Base-by-base conservation (phyloP, 1,140 invertebrate genomes). In the Drosophila varians region DNA sequence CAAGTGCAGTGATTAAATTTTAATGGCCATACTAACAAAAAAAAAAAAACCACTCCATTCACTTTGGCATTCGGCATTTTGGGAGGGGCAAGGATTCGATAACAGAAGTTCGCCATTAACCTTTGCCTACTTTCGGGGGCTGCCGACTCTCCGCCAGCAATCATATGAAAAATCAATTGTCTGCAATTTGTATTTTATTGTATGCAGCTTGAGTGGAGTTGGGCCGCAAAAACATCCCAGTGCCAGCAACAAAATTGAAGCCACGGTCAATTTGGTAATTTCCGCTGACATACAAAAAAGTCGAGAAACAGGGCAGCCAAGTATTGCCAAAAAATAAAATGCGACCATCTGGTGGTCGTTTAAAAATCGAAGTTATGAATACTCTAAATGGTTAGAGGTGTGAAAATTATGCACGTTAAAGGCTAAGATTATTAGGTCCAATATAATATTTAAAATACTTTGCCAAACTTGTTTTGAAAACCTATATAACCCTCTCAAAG, bases 81-180 rank as follows among this genome's bases (percentile, higher is more conserved):
- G 11, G 45, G 46, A 26, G 47, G 28, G 47, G 28, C 18, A 48
- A 47, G 23, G 28, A 36, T 12, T 14, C 16, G 9, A n/a, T n/a
- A 14, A 19, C 52, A 56, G 36, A 57, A 60, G 26, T 23, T 40
- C 12, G 53, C 58, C 73, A 84, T 86, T 77, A 84, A 86, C 82
- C 72, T 84, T 84, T 84, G 58, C 75, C 76, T 73, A 86, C 72
- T 73, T 80, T 75, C 58, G 42, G 31, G 49, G 12, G 31, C 34
- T 53, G 34, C 42, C 14, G 1, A 23, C 77, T 62, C 26, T n/a
- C 12, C 26, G 26, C 14, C 36, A 54, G 74, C 74, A 70, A 70
- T 76, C 84, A 84, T 72, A 89, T 77, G 73, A 61, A 87, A 89
- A 89, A 89, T 90, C 87, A 89, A 89, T 89, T 89, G 86, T 83